Conservation (phyloP, 2,113 vertebrate species). For the Rhineura floridana region DNA sequence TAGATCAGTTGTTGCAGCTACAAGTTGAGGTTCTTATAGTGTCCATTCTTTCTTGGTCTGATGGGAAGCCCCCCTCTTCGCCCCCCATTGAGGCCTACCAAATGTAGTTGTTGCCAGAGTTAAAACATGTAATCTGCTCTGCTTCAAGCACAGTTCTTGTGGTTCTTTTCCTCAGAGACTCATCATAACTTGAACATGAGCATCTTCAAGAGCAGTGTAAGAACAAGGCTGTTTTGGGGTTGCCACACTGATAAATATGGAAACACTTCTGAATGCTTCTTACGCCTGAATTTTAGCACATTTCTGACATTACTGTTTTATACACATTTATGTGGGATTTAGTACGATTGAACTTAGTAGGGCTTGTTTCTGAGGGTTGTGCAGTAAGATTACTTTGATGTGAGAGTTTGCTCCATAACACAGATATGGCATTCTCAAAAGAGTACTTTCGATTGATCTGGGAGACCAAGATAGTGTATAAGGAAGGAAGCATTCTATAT, state of each 20-base stretch:
- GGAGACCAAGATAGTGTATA: neutral
- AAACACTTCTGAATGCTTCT: no score
- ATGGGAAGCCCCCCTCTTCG: neutral
- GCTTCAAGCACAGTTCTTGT: neutral
- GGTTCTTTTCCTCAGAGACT: neutral
- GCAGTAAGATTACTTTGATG: no score
- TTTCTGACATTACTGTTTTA: no score
- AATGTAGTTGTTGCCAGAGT: neutral
- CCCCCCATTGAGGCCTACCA: neutral
- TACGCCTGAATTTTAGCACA: no score
- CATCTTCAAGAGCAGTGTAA: no score
- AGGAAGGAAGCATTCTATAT: neutral
- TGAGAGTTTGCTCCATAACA: no score
- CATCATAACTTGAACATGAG: neutral
- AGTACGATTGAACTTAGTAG: no score
- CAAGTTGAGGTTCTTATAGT: neutral
- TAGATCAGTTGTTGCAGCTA: neutral
- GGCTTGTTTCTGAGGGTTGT: no score
- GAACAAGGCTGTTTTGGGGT: no score
- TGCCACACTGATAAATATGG: no score
- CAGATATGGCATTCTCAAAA: neutral
- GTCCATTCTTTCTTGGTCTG: neutral
- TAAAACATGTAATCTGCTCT: neutral
- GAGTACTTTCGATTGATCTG: neutral
- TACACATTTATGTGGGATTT: no score